These are phyloP conservation scores for Lanius ludovicianus DNA, from an alignment of 2,113 vertebrate species.

Conservation along the genomic window DNA sequence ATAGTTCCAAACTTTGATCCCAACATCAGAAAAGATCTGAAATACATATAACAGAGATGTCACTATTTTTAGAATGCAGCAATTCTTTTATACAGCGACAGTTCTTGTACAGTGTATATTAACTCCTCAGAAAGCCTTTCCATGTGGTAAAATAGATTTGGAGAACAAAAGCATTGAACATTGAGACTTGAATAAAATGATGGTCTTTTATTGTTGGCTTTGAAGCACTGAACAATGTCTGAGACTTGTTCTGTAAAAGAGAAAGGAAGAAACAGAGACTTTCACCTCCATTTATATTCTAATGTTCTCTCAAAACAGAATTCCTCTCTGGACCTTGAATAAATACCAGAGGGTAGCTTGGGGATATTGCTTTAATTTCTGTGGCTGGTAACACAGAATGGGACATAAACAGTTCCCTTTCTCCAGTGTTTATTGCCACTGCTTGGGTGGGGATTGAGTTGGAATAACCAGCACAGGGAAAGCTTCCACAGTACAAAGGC, in stretches of 20 bases:
- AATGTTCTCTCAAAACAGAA: constrained; percentile 63
- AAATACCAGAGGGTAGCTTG: constrained; percentile 12
- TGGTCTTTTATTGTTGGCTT: constrained; percentile 45
- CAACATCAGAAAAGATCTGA: constrained; percentile 6
- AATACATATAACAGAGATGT: neutral
- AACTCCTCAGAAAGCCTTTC: constrained; percentile 52
- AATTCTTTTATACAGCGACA: constrained; percentile 24
- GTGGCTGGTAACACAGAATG: neutral
- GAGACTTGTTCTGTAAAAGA: constrained; percentile 26
- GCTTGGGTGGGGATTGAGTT: neutral
- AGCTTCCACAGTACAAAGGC: neutral
- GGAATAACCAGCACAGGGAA: neutral
- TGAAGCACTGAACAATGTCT: constrained; percentile 43
- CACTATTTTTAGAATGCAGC: neutral
- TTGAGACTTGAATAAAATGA: constrained; percentile 40
- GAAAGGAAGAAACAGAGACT: constrained; percentile 17
- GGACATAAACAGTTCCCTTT: neutral
- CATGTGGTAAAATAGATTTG: constrained; percentile 51
- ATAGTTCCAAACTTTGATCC: constrained; percentile 4
- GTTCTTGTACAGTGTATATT: constrained; percentile 33
- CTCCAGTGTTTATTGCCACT: neutral
- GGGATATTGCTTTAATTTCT: constrained; percentile 56
- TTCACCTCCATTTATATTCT: constrained; percentile 62
- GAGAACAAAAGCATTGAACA: constrained; percentile 49
- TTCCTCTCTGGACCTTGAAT: neutral